These are phyloP conservation scores for Xenopus petersii DNA, from an alignment of 2,797 vertebrate species.

Conservation along the genomic window DNA sequence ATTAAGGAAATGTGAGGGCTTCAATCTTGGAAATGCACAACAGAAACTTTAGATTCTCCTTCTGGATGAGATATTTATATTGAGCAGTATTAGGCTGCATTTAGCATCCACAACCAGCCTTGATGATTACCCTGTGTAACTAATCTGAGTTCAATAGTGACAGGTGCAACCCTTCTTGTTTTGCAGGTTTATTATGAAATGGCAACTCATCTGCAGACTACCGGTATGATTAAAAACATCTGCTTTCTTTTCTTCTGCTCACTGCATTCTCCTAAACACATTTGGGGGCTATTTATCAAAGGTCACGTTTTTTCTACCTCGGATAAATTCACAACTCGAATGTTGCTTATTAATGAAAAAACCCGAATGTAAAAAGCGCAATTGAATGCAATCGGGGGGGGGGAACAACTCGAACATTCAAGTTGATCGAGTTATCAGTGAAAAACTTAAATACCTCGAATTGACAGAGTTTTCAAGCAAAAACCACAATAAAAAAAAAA, in stretches of 20 bases:
- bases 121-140: constrained; percentile 52
- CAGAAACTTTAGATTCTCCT: constrained; percentile 53
- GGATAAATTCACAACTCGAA: too few species aligned
- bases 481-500: too few species aligned
- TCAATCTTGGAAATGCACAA: constrained; percentile 44
- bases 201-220: constrained; percentile 7
- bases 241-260: constrained; percentile 38
- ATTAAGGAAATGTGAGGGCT: constrained; percentile 26
- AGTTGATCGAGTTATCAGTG: too few species aligned
- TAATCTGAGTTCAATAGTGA: constrained; percentile 54
- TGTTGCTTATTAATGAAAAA: too few species aligned
- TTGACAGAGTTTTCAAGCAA: too few species aligned
- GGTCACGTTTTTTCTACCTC: too few species aligned
- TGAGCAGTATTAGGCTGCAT: constrained; percentile 52
- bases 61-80: constrained; percentile 43
- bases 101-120: constrained; percentile 48
- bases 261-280: constrained; percentile 2
- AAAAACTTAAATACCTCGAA: too few species aligned
- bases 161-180: constrained; percentile 56
- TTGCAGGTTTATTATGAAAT: constrained; percentile 46
- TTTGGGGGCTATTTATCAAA: background rate
- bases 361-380: too few species aligned
- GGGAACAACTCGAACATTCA: too few species aligned
- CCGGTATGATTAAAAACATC: constrained; percentile 2
- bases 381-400: too few species aligned